Evolutionary conservation across 2,113 vertebrate genomes (phyloP), one percentile per base, ranked within the genome.

Genomic region (Callaeas wilsoni): DNA sequence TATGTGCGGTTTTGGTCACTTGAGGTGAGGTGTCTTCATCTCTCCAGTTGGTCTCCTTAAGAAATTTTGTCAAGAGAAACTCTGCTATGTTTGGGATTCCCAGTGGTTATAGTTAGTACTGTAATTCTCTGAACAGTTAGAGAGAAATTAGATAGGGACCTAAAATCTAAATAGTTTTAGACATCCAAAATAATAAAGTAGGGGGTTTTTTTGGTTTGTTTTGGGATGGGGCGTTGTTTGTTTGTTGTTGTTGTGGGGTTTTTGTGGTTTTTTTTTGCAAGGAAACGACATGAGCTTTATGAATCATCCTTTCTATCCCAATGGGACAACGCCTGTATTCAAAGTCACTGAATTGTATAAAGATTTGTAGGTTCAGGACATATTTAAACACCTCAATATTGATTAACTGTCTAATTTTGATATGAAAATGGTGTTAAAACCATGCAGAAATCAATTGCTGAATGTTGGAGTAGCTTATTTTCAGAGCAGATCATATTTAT

Each of bases 331-430:
- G 69, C 26, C 30, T 70, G 5, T 74, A 44, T 84, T 95, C 81
- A 67, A 70, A 93, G 47, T 89, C 60, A 70, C 52, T 93, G 68
- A 89, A 74, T 90, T 90, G 67, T 65, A 57, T 83, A 90, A 85
- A 77, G 65, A 47, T 78, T 92, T 94, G 59, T 90, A 92, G 71
- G 73, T 87, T 87, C 83, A 68, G 68, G 60, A 75, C 26, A 16
- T 96, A 65, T 64, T 92, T 80, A 86, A 97, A 81, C 88, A 90
- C 56, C 76, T 87, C 65, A 35, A 0, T 95, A 96, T 95, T 90
- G 96, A 96, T 95, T 92, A 94, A 30, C 88, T 93, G 92, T 90
- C 93, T 96, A 78, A 93, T 94, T 95, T 92, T 92, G 60, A 64
- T 78, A 81, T 26, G 82, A 93, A 89, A 90, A 84, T 69, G 68